phyloP scores from a whole-genome alignment of 2,797 vertebrate species.

The Cephalopachus bancanus region DNA sequence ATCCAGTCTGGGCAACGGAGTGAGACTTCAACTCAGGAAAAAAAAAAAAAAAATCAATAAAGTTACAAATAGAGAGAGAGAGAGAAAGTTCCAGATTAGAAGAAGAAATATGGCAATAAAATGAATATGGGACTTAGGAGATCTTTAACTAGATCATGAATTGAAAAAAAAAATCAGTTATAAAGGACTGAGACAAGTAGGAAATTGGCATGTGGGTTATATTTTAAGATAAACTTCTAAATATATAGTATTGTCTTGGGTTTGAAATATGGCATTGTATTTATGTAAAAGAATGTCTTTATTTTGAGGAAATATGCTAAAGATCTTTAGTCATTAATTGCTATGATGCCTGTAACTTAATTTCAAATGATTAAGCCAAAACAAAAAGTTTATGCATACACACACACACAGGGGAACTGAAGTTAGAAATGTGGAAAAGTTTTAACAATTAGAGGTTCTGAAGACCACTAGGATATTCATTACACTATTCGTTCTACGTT shows the following conservation, averaged over 20 bases:
- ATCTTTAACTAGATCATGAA: background rate
- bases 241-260: background rate
- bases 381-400: background rate
- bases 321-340: background rate
- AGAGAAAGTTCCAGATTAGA: background rate
- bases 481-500: constrained; percentile 31
- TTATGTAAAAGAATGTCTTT: background rate
- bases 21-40: no score
- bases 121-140: background rate
- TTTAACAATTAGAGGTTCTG: background rate
- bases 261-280: background rate
- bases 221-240: background rate
- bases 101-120: background rate
- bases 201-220: background rate
- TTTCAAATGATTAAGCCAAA: background rate
- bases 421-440: background rate
- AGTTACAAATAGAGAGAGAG: no score
- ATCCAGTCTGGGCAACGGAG: no score
- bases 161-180: background rate
- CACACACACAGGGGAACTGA: background rate
- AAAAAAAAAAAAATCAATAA: background rate
- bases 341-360: background rate
- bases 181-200: background rate
- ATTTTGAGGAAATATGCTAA: background rate
- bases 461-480: background rate